Base-by-base conservation (phyloP, 2,113 vertebrate genomes). In the Channa maculata region DNA sequence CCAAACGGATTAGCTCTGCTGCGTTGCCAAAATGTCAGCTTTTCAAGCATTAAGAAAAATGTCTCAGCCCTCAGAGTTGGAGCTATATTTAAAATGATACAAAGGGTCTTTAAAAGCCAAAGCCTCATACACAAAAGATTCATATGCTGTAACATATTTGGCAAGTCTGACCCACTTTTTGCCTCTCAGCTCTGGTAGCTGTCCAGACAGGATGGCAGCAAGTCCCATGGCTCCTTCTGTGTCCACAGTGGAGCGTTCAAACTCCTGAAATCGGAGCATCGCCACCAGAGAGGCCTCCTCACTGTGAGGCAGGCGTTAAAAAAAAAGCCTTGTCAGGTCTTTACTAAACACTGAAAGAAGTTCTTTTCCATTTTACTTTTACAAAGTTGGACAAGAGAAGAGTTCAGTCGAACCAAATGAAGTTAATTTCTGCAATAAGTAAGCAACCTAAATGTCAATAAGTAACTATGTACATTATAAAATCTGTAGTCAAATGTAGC, bases 251-350 rank as follows among this genome's bases (percentile, higher is more conserved):
- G 94, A 93, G 79, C 93, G 93, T 63, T 98, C 96, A 0, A 94
- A 96, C 90, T 98, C 96, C 83, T 96, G 94, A 82, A 97, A 82
- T 48, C 95, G 91, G 90, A 98, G 88, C 94, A 98, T 97, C 0
- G 96, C 94, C 79, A 97, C 72, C 80, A 97, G 84, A 66, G 94
- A 80, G 38, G 96, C 94, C 69, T 96, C 94, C 80, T 97, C 96
- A 39, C 96, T 98, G 80, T 58, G 60, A 52, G 59, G 7, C 39
- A 60, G 55, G 24, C 24, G 24, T 24, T 24, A 24, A 24, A 43
- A 8, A 2, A 34, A 36, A 63, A 61, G 15, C 43, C 9, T 44
- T 24, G 24, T 24, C 24, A 24, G 24, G 1, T 24, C 24, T 24
- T 24, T 24, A 24, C 1, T 1, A 24, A 24, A 24, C 24, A 24